A percentile compares a stretch with the other conserved stretches of the same genome.
These are phyloP conservation scores for Gymnobelideus leadbeateri DNA, from an alignment of 2,113 vertebrate species.

Conservation along the genomic window DNA sequence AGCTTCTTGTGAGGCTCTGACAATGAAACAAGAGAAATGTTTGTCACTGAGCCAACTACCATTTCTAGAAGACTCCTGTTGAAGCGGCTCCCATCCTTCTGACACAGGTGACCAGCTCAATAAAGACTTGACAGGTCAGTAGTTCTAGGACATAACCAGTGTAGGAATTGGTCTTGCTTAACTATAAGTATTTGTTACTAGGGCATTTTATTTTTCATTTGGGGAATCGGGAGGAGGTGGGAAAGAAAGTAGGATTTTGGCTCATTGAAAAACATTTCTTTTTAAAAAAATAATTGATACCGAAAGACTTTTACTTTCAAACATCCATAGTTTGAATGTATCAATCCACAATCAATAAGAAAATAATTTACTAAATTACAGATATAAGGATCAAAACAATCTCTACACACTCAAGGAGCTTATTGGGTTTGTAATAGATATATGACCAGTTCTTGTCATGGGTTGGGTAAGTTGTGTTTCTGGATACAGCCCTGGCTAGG, in stretches of 20 bases:
- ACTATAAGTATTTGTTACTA: not conserved
- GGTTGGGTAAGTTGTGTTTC: not conserved
- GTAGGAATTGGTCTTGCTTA: not conserved
- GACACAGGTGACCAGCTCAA: not conserved
- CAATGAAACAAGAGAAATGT: conserved; percentile 16
- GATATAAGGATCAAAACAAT: not conserved
- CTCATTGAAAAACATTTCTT: not conserved
- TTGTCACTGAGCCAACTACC: conserved; percentile 4
- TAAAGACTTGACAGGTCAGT: not conserved
- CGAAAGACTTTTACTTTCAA: not conserved
- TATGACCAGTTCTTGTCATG: not conserved
- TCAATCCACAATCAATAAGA: not conserved
- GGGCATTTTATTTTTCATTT: not conserved
- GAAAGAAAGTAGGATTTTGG: not conserved
- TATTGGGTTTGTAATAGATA: not conserved
- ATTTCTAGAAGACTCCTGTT: not conserved
- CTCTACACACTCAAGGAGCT: not conserved
- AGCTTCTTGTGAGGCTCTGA: not conserved
- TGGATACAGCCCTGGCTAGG: not conserved
- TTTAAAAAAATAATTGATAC: not conserved
- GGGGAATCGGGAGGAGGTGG: not conserved
- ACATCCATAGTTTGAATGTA: not conserved
- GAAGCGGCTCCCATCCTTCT: not conserved
- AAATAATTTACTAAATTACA: not conserved
- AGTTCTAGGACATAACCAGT: not conserved